phyloP scores from a whole-genome alignment of 2,797 vertebrate genomes.

The Heteromormyrus szaboi region DNA sequence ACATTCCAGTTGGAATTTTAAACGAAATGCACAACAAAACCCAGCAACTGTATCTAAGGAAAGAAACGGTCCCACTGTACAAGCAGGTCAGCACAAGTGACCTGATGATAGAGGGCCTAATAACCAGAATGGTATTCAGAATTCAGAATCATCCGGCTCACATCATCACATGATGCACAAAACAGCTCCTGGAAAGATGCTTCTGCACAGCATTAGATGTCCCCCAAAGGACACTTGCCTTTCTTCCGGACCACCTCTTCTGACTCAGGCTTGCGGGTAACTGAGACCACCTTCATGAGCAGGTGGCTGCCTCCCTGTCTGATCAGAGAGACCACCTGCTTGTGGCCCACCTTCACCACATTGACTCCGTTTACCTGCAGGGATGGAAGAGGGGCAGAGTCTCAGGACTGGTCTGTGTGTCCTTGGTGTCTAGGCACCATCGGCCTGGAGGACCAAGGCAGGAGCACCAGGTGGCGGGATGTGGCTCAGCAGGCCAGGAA shows the following conservation, averaged over 20 bases:
- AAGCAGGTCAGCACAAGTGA: neutral
- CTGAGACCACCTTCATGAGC: conserved; percentile 93
- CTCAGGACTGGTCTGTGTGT: neutral
- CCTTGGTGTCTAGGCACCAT: neutral
- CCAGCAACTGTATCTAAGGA: neutral
- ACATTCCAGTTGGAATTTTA: neutral
- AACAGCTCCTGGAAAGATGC: neutral
- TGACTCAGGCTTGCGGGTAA: conserved; percentile 85
- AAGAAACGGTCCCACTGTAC: neutral
- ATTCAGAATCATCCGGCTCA: neutral
- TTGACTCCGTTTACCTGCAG: conserved; percentile 69
- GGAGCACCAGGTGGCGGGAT: neutral
- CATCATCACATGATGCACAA: neutral
- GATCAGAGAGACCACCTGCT: conserved; percentile 91
- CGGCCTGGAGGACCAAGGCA: neutral
- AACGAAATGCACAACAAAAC: neutral
- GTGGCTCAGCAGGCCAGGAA: neutral
- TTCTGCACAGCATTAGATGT: neutral
- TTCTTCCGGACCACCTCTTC: conserved; percentile 83
- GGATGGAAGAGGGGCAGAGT: neutral
- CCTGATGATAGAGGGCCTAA: neutral
- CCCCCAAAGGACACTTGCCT: conserved; percentile 55
- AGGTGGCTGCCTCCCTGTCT: conserved; percentile 90
- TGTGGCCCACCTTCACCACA: conserved; percentile 74
- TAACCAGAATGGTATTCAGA: neutral